Evolutionary conservation across 2,797 vertebrate species (phyloP), one percentile per base, ranked within the genome.

Genomic region (Acanthis flammea): DNA sequence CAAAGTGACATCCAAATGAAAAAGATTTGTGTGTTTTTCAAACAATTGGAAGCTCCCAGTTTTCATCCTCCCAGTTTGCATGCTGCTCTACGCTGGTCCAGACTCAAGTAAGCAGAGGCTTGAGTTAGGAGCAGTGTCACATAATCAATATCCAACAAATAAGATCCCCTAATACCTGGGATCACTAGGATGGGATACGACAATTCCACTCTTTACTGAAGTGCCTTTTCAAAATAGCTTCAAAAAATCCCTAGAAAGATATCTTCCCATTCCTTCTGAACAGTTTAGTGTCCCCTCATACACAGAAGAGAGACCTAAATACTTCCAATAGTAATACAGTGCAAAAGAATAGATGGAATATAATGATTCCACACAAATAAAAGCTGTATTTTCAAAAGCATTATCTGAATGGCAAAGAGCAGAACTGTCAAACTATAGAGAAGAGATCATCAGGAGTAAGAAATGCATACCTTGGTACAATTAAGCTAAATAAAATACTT

Each of bases 201-300:
- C 3, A 10, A 42, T 42, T 66, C 48, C 61, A 21, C 9, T 75
- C n/a, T 60, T 41, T 45, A 60, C 6, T 22, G 4, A 50, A 70
- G 13, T 30, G 23, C 4, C 19, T 70, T 79, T 63, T 4, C 6
- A 62, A 91, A 85, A 71, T 3, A 16, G 7, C n/a, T 88, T 81
- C 18, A 12, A 85, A 77, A 88, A 78, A 58, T 42, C 4, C 10
- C 55, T 28, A 33, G 14, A 68, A 75, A 58, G 6, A 2, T 15
- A 58, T 25, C 70, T 92, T 65, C 42, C 14, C 13, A 35, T 45
- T 83, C 15, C 9, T 24, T 45, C 42, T 10, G 22, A 83, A 75
- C 14, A 92, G 54, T 28, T 44, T 78, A 50, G 19, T 5, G 1
- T 16, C 3, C 4, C 33, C 24, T 24, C 0, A 0, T 22, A 48